These are phyloP conservation scores for Eufriesea mexicana DNA, from an alignment of 1,140 invertebrate genomes.

Conservation along the genomic window DNA sequence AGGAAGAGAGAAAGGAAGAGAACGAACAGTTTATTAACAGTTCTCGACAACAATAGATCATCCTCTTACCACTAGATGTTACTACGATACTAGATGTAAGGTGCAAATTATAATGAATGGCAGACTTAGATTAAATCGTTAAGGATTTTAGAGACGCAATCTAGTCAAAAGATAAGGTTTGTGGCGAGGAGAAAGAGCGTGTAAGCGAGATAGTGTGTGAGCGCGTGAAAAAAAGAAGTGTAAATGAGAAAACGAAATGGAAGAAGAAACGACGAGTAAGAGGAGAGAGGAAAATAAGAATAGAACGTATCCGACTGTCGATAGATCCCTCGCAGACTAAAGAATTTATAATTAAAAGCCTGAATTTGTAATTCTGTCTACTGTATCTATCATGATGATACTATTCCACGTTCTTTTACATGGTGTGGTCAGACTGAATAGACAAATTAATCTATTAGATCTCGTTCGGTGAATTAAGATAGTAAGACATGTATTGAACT, in stretches of 20 bases:
- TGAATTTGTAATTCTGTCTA: conserved; percentile 68
- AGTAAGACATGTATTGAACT: conserved; percentile 37
- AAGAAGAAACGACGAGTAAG: not conserved
- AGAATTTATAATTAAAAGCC: conserved; percentile 53
- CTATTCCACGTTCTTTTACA: conserved; percentile 67
- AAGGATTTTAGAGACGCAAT: conserved; percentile 79
- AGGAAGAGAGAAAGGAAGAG: conserved; percentile 43
- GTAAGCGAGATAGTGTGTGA: not conserved
- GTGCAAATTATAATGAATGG: conserved; percentile 74
- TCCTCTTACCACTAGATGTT: conserved; percentile 81
- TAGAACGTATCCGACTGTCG: conserved; percentile 51
- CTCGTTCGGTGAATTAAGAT: conserved; percentile 48
- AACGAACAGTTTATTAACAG: conserved; percentile 69
- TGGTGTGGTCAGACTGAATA: conserved; percentile 67
- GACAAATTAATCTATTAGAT: conserved; percentile 62
- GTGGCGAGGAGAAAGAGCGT: not conserved
- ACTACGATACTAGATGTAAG: conserved; percentile 75
- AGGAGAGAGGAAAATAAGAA: conserved; percentile 19
- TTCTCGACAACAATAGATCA: conserved; percentile 73
- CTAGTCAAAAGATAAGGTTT: conserved; percentile 76
- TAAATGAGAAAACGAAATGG: not conserved
- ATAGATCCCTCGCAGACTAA: conserved; percentile 67
- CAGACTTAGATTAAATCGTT: conserved; percentile 75
- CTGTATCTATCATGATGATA: conserved; percentile 63
- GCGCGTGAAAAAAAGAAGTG: conserved; percentile 28